Percentiles rank a stretch among this genome's conserved stretches.
Evolutionary conservation across 2,888 invertebrate genomes (phyloP).

Genomic region (Trichopoda pennipes): DNA sequence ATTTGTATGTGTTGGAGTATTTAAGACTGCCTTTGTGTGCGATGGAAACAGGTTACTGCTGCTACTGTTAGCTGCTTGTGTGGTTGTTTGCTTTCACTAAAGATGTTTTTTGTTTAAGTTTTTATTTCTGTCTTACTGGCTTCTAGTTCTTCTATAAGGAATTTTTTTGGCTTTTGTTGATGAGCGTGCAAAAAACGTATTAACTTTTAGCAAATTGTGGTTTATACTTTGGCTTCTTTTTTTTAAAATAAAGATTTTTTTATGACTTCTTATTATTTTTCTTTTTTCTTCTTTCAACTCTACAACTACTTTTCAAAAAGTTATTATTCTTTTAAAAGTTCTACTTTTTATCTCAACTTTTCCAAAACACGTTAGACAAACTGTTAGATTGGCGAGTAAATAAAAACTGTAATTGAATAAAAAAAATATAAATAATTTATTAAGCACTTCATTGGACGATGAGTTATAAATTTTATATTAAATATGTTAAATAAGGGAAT

Average conservation of each 20-base stretch:
- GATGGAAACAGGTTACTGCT: background rate
- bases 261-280: background rate
- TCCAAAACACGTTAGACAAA: conserved; percentile 33
- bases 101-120: conserved; percentile 18
- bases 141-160: background rate
- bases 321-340: conserved; percentile 22
- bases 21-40: background rate
- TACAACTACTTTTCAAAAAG: conserved; percentile 39
- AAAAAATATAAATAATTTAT: conserved; percentile 11
- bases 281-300: conserved; percentile 23
- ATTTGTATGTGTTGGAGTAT: conserved; percentile 27
- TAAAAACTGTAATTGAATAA: conserved; percentile 42
- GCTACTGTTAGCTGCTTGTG: background rate
- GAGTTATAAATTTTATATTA: conserved; percentile 21
- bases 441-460: conserved; percentile 28
- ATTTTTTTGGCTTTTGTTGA: background rate
- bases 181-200: conserved; percentile 40
- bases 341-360: conserved; percentile 25
- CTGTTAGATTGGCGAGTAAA: conserved; percentile 3
- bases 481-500: background rate
- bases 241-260: background rate
- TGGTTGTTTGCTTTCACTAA: background rate
- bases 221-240: conserved; percentile 34
- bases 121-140: background rate
- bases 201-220: conserved; percentile 63